Base-by-base conservation (phyloP, 2,888 invertebrate genomes). In the Mesorhabditis belari region DNA sequence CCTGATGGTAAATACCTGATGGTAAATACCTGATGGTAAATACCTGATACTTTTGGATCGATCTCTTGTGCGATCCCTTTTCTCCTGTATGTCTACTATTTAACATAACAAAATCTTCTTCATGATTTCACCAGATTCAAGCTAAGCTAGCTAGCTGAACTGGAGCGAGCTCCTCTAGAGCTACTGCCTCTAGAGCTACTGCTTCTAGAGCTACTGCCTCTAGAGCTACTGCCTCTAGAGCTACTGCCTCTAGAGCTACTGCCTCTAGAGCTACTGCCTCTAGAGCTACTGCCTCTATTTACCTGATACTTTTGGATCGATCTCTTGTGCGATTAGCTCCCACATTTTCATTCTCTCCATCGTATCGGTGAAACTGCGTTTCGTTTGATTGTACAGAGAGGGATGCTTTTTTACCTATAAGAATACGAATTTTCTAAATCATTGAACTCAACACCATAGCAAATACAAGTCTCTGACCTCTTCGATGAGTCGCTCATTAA, bases 301-400 rank as follows among this genome's bases (percentile, higher is more conserved):
- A 70, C 72, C 76, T 17, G 71, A 66, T 55, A 77, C 73, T 44
- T 69, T 73, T 44, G 67, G 65, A 59, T 77, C 79, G 50, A 79
- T 77, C 5, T 68, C 61, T 5, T 60, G 59, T n/a, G 77, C 77
- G 19, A 79, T 79, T n/a, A 62, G 61, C 28, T 78, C 76, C 79
- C 79, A 79, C 12, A 79, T 72, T 28, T 69, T 57, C 50, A 73
- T 75, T 23, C 79, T 54, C 60, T 78, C 77, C 27, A 59, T 65
- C 6, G 70, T 65, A 52, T 76, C 76, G 27, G 73, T 73, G 53
- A 65, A 69, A 26, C 67, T 67, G n/a, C 75, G 65, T 57, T 71
- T 67, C 4, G 74, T 69, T 57, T 79, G 79, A 58, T 79, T 77
- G 64, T 79, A 79, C n/a, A 79, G 67, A 29, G 74, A 76, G 5